Percentiles rank a stretch among this genome's conserved stretches.
Conservation (phyloP, 2,888 invertebrate species). For the Tetramorium bicarinatum region DNA sequence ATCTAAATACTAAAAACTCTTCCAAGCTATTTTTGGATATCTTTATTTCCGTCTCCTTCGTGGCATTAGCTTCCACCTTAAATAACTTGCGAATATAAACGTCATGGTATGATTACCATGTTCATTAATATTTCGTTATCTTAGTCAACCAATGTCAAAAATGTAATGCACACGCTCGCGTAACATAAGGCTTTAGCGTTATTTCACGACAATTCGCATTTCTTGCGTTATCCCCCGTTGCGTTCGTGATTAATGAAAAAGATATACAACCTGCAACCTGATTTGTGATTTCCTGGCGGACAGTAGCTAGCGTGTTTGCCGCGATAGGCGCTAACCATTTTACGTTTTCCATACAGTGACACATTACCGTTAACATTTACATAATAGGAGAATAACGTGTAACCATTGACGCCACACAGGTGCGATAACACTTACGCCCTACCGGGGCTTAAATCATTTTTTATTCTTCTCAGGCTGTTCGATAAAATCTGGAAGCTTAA, state of each 20-base stretch:
- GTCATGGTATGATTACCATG: not conserved
- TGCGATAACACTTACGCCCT: not conserved
- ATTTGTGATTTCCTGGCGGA: constrained; percentile 44
- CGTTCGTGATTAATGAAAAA: constrained; percentile 39
- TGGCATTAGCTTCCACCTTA: not conserved
- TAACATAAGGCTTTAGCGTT: not conserved
- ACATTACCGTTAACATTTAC: constrained; percentile 20
- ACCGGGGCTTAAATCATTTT: not conserved
- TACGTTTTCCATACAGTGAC: not conserved
- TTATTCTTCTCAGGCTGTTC: not conserved
- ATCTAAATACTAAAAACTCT: not conserved
- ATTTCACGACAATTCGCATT: constrained; percentile 27
- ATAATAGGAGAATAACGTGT: constrained; percentile 22
- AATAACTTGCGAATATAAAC: constrained; percentile 1
- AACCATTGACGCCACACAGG: not conserved
- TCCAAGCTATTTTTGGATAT: constrained; percentile 1
- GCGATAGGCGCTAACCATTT: constrained; percentile 25
- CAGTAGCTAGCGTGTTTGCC: constrained; percentile 15
- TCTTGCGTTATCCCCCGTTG: constrained; percentile 7
- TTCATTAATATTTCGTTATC: constrained; percentile 48
- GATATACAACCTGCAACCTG: constrained; percentile 13
- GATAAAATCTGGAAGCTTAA: not conserved
- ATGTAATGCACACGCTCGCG: not conserved
- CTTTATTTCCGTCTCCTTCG: not conserved
- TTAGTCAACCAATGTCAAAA: constrained; percentile 8